Evolutionary conservation across 2,797 vertebrate species (phyloP).

Genomic region (Cygnus olor): DNA sequence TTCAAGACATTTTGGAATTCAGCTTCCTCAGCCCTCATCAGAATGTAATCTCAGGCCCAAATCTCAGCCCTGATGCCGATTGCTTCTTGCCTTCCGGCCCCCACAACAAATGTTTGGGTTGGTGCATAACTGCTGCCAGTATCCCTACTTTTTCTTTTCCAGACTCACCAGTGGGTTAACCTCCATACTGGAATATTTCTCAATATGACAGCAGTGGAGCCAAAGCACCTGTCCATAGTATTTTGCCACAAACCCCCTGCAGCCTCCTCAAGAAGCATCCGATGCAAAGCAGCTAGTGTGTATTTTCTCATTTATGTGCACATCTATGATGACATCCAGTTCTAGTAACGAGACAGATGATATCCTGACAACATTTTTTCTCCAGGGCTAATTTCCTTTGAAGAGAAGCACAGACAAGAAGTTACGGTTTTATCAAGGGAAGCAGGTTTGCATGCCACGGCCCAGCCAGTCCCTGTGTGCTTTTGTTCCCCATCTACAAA

Average conservation of each 20-base stretch:
- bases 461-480: neutral
- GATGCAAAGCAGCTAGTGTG: neutral
- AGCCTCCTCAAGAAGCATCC: neutral
- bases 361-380: neutral
- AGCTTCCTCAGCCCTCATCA: neutral
- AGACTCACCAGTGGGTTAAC: neutral
- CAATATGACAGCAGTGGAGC: neutral
- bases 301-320: neutral
- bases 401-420: neutral
- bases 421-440: neutral
- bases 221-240: neutral
- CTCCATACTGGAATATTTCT: neutral
- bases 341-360: neutral
- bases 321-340: neutral
- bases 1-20: neutral
- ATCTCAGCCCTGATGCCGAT: neutral
- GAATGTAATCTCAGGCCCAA: neutral
- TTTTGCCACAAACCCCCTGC: neutral
- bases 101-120: neutral
- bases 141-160: neutral
- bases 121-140: neutral
- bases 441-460: neutral
- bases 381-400: neutral
- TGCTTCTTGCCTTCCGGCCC: accelerated
- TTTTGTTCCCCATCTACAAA: neutral